Evolutionary conservation across 1,140 invertebrate species (phyloP).

Genomic region (Drosophila baimaii): DNA sequence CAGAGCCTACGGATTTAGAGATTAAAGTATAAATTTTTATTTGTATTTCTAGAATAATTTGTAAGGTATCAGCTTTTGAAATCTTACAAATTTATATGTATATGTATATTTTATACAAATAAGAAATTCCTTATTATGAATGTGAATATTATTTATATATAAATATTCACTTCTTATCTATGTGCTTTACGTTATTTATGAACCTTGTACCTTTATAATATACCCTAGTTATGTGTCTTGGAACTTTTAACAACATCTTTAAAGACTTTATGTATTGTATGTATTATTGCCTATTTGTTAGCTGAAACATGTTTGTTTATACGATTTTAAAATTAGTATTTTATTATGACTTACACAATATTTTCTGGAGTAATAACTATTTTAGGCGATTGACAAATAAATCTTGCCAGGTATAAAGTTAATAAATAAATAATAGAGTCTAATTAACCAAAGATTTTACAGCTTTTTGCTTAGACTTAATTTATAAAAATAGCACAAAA

Average conservation of each 20-base stretch:
- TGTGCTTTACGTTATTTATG: not conserved
- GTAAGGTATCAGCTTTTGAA: not conserved
- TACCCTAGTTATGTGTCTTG: not conserved
- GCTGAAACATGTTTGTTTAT: not conserved
- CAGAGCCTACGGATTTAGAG: not conserved
- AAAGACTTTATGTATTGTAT: not conserved
- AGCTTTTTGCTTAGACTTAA: too few relatives aligned
- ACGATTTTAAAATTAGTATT: too few relatives aligned
- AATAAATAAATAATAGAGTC: not conserved
- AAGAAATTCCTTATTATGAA: not conserved
- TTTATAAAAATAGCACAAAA: too few relatives aligned
- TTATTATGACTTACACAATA: too few relatives aligned
- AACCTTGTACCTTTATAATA: not conserved
- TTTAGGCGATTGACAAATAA: not conserved
- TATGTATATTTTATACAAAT: not conserved
- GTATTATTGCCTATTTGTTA: not conserved
- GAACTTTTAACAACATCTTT: not conserved
- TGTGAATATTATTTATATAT: too few relatives aligned
- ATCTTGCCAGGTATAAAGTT: not conserved
- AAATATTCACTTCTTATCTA: not conserved
- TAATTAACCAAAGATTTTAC: too few relatives aligned
- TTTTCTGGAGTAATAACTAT: too few relatives aligned
- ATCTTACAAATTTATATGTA: too few relatives aligned
- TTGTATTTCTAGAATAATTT: too few relatives aligned
- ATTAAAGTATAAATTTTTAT: not conserved